A percentile compares a stretch with the other conserved stretches of the same genome.
Evolutionary conservation across 2,888 invertebrate genomes (phyloP).

Genomic region (Eilema griseolum): DNA sequence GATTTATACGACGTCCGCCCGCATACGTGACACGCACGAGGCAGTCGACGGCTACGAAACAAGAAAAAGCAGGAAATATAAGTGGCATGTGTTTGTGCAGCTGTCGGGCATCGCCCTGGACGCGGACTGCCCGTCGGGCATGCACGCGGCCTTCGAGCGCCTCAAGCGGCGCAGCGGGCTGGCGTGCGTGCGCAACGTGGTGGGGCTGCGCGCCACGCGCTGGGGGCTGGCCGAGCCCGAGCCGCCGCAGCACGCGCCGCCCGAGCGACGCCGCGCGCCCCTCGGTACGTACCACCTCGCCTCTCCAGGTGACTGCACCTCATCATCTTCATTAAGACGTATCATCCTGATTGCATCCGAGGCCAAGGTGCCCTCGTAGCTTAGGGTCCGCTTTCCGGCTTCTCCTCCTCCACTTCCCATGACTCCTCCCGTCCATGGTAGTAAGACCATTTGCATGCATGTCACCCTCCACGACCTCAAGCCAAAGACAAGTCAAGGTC

Average conservation of each 20-base stretch:
- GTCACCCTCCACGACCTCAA: too few relatives aligned
- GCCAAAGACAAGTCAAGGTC: too few relatives aligned
- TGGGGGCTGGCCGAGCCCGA: conserved; percentile 80
- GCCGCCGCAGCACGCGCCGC: conserved; percentile 43
- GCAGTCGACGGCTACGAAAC: neutral
- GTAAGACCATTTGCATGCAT: too few relatives aligned
- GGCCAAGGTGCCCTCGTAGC: too few relatives aligned
- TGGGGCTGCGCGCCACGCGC: conserved; percentile 79
- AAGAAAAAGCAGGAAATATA: neutral
- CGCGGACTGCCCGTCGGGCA: conserved; percentile 81
- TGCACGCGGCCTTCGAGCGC: conserved; percentile 82
- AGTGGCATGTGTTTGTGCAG: conserved; percentile 50
- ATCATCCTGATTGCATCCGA: too few relatives aligned
- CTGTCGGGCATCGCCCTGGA: conserved; percentile 84
- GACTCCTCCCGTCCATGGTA: too few relatives aligned
- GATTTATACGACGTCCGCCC: too few relatives aligned
- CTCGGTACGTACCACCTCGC: neutral
- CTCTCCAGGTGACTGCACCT: too few relatives aligned
- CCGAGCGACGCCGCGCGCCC: conserved; percentile 21
- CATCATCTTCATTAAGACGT: too few relatives aligned
- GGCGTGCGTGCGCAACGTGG: conserved; percentile 74
- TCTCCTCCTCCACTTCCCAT: too few relatives aligned
- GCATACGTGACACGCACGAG: too few relatives aligned
- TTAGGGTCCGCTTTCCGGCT: too few relatives aligned
- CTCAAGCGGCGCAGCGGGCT: conserved; percentile 72